Evolutionary conservation across 35 echinoderm and acorn worm genomes (phyloP), one percentile per base, ranked within the genome.

Genomic region (Heliocidaris tuberculata): DNA sequence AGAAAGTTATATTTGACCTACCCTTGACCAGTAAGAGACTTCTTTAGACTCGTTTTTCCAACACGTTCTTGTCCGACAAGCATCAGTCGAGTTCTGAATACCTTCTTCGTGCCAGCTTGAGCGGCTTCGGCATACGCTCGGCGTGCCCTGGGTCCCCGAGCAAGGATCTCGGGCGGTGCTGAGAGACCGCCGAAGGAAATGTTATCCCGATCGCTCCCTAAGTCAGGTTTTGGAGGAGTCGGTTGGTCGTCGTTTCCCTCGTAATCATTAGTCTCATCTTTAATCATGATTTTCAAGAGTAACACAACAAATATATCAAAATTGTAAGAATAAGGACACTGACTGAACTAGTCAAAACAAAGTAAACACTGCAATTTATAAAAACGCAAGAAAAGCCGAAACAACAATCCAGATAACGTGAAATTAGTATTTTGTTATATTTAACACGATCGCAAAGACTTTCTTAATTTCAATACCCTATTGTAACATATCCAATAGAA

Each of bases 31-130:
- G 96, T 96, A n/a, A 96, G 94, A 61, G 91, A 52, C 78, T 89
- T 97, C 94, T 94, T 95, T 35, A 95, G 87, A 65, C 96, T 97
- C 27, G 96, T 97, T 60, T 97, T 97, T 13, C 96, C 96, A 49
- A 97, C 96, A 88, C 96, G 60, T 48, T 97, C 96, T 48, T 97
- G 96, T 24, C 96, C 96, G 19, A 97, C 96, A 11, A 97, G 59
- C 96, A 97, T 97, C 19, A 97, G 92, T 24, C 96, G 29, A 17
- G 96, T 97, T 32, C 96, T 93, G 60, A 90, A 90, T 13, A 97
- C 85, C 30, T 92, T 78, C 59, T 97, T 95, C 27, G 92, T 97
- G 31, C 96, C 96, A 29, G 47, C 92, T 92, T 86, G 49, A 11
- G 94, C 86, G 59, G 96, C 96, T 92, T 95, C 61, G 56, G 48